Evolutionary conservation across 2,113 vertebrate genomes (phyloP).

Genomic region (Oenanthe oenanthe): DNA sequence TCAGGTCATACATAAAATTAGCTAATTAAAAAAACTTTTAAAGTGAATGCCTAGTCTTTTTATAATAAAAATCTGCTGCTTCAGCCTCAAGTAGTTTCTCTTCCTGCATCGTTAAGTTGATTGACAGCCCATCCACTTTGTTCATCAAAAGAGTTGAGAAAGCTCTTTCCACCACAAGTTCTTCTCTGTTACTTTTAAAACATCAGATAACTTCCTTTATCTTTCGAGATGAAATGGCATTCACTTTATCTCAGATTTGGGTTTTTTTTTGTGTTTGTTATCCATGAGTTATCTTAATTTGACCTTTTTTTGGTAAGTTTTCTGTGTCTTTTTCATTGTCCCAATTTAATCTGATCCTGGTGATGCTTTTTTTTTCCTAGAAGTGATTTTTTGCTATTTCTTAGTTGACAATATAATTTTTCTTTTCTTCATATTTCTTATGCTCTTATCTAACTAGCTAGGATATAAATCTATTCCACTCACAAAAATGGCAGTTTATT

Average conservation of each 20-base stretch:
- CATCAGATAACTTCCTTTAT: neutral
- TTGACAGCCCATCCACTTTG: neutral
- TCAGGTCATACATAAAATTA: neutral
- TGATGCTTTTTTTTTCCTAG: rapidly evolving
- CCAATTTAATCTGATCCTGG: neutral
- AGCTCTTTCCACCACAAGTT: neutral
- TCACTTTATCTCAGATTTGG: neutral
- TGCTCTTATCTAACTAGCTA: neutral
- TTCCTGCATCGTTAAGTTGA: neutral
- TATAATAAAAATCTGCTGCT: neutral
- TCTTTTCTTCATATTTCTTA: neutral
- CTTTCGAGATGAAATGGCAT: neutral
- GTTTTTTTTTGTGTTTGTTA: neutral
- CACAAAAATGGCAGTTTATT: neutral
- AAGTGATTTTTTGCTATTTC: neutral
- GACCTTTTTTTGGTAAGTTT: neutral
- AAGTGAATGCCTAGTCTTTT: rapidly evolving
- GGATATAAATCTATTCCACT: neutral
- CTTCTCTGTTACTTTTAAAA: neutral
- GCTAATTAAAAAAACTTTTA: neutral
- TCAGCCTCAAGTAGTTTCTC: neutral
- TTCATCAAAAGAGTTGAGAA: neutral
- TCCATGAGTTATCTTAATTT: neutral
- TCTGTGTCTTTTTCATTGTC: neutral
- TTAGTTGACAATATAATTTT: neutral